Percentiles rank a stretch among this genome's conserved stretches.
phyloP scores from a whole-genome alignment of 53 echinoderm and acorn worm species.

The Temnopleurus reevesii region DNA sequence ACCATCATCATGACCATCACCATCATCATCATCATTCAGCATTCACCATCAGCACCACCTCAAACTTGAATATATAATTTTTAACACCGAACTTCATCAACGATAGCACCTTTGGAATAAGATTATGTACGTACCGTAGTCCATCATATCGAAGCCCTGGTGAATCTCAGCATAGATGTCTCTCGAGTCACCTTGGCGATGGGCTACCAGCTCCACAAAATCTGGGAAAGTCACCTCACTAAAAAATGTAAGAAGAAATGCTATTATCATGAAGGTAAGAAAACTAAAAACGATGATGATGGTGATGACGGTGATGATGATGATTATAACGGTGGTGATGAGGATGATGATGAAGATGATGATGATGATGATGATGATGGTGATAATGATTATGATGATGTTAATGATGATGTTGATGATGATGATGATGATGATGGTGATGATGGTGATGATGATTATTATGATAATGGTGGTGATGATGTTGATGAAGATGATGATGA shows the following conservation, averaged over 20 bases:
- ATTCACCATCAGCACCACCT: too few species aligned
- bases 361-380: too few species aligned
- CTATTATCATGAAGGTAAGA: background rate
- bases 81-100: too few species aligned
- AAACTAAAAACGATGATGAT: background rate
- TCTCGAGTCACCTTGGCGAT: constrained; percentile 58
- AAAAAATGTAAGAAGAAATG: background rate
- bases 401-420: background rate
- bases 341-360: constrained; percentile 41
- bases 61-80: too few species aligned
- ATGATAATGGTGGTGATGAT: constrained; percentile 38
- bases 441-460: too few species aligned
- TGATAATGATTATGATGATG: constrained; percentile 21
- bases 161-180: constrained; percentile 67
- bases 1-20: too few species aligned
- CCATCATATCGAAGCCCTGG: constrained; percentile 65
- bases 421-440: constrained; percentile 10
- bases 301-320: background rate
- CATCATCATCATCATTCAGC: too few species aligned
- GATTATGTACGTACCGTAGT: constrained; percentile 46
- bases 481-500: constrained; percentile 1
- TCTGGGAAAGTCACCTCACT: constrained; percentile 62
- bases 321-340: background rate
- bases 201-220: constrained; percentile 62
- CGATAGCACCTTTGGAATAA: too few species aligned